Conservation (phyloP, 2,113 vertebrate species). For the Emydocephalus ijimae region DNA sequence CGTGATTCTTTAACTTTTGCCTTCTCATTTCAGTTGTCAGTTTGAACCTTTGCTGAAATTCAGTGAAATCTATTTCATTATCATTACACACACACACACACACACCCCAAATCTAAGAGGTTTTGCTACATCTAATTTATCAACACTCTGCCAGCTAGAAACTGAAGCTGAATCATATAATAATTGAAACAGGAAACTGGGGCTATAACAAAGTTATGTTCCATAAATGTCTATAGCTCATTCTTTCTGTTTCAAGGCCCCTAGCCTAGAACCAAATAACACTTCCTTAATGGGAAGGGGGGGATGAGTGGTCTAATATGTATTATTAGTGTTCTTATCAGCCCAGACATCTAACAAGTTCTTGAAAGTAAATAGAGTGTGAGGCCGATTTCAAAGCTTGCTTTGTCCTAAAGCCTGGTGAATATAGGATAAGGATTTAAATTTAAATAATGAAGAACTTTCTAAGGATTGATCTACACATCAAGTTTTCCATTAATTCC, state of each 20-base stretch:
- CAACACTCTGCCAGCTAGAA: background rate
- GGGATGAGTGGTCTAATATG: accelerated
- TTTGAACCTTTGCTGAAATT: background rate
- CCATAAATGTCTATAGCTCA: background rate
- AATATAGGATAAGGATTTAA: background rate
- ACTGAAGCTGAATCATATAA: background rate
- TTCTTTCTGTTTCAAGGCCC: background rate
- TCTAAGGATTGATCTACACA: background rate
- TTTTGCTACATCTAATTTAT: background rate
- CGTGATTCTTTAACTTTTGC: background rate
- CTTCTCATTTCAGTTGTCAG: background rate
- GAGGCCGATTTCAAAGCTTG: background rate
- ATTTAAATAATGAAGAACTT: background rate
- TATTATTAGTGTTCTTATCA: conserved; percentile 1
- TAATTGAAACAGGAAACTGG: background rate
- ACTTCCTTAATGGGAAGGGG: background rate
- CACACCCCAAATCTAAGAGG: background rate
- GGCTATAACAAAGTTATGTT: conserved; percentile 2
- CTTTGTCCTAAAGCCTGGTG: background rate
- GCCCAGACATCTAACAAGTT: background rate
- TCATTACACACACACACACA: background rate
- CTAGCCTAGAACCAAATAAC: background rate
- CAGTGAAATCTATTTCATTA: background rate
- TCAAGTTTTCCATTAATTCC: background rate
- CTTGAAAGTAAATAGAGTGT: background rate